These are phyloP conservation scores for Acanthopagrus latus DNA, from an alignment of 2,797 vertebrate genomes.

Conservation along the genomic window DNA sequence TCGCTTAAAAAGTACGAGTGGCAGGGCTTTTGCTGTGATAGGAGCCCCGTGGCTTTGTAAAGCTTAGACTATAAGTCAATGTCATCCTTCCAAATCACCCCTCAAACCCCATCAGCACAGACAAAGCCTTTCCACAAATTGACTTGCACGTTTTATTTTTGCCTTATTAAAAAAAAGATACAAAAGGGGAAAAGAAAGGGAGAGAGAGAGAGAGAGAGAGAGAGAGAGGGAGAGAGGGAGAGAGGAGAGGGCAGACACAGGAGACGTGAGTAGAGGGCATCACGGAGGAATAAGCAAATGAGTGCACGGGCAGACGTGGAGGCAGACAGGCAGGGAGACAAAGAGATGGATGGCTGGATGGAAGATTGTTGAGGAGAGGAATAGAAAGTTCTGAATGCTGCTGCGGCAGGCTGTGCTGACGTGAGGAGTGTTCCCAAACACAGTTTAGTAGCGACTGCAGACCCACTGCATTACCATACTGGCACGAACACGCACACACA, in stretches of 20 bases:
- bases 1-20: constrained; percentile 40
- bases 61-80: constrained; percentile 51
- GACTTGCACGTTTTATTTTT: constrained; percentile 21
- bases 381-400: constrained; percentile 78
- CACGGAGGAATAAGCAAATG: constrained; percentile 46
- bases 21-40: constrained; percentile 30
- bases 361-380: constrained; percentile 70
- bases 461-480: constrained; percentile 78
- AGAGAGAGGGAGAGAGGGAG: no score
- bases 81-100: constrained; percentile 48
- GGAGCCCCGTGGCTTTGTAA: constrained; percentile 37
- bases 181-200: constrained; percentile 2
- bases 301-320: constrained; percentile 42
- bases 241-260: background rate
- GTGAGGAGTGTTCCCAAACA: constrained; percentile 84
- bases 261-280: constrained; percentile 26
- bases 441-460: constrained; percentile 76
- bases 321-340: constrained; percentile 53
- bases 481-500: constrained; percentile 36
- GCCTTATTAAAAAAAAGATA: constrained; percentile 35
- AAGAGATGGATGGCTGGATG: constrained; percentile 68
- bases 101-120: constrained; percentile 33
- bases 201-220: no score
- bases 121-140: constrained; percentile 24
- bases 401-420: constrained; percentile 80